A percentile compares a stretch with the other conserved stretches of the same genome.
phyloP scores from a whole-genome alignment of 2,797 vertebrate species.

The Amazonetta brasiliensis region DNA sequence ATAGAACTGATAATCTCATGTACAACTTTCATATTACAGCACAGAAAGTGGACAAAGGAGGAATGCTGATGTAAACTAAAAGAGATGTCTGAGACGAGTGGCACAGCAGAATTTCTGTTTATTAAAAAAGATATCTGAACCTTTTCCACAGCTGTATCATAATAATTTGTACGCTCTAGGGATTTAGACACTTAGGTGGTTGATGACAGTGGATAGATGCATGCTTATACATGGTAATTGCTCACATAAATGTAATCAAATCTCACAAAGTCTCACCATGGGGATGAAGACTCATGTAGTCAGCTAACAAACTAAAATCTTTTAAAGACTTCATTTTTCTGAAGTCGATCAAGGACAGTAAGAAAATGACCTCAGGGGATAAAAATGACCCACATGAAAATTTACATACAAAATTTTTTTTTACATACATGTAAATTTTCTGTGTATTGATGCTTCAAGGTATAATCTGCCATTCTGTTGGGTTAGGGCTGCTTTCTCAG shows the following conservation, averaged over 20 bases:
- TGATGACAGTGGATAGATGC: background rate
- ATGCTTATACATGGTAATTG: background rate
- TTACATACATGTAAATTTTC: background rate
- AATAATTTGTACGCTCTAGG: background rate
- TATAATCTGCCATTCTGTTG: background rate
- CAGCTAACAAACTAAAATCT: background rate
- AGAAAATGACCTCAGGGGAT: background rate
- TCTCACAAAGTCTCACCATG: background rate
- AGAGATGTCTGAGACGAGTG: background rate
- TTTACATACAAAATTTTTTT: rapidly evolving
- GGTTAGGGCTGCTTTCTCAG: background rate
- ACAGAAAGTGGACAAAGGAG: background rate
- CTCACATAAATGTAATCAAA: background rate
- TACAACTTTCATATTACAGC: background rate
- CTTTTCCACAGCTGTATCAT: background rate
- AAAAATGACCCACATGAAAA: background rate
- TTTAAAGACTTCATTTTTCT: background rate
- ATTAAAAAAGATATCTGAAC: background rate
- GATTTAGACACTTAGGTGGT: background rate
- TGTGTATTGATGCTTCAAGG: background rate
- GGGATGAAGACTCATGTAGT: background rate
- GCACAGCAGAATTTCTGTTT: background rate
- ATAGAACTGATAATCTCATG: background rate
- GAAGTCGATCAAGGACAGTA: background rate
- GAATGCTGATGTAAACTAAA: background rate